A percentile compares a stretch with the other conserved stretches of the same genome.
Conservation (phyloP, 2,113 vertebrate genomes). For the Chionomys nivalis region DNA sequence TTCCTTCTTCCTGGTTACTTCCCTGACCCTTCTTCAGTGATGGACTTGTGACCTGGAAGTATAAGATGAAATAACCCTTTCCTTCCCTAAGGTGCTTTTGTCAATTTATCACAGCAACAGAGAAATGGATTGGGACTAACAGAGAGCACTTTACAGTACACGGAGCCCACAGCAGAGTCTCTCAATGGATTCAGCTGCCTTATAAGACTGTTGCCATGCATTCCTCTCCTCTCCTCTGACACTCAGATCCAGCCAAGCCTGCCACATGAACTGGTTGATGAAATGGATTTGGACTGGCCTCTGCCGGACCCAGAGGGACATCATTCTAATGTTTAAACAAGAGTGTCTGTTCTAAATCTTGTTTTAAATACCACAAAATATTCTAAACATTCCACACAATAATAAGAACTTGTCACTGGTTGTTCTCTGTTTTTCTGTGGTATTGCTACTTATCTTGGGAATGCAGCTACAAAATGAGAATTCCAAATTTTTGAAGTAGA, state of each 20-base stretch:
- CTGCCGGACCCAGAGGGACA: neutral
- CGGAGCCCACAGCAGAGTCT: neutral
- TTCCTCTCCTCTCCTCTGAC: neutral
- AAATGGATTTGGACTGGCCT: neutral
- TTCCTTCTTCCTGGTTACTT: neutral
- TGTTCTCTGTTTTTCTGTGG: neutral
- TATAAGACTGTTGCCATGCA: no score
- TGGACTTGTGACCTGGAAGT: neutral
- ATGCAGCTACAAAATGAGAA: neutral
- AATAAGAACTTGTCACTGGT: constrained; percentile 6
- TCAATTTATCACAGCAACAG: neutral
- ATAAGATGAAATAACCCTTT: neutral
- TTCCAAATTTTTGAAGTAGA: neutral
- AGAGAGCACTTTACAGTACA: neutral
- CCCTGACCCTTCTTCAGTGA: neutral
- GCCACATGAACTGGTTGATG: neutral
- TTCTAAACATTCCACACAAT: neutral
- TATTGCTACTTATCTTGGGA: constrained; percentile 5
- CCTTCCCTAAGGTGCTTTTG: neutral
- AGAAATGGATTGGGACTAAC: neutral
- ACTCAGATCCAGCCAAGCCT: neutral
- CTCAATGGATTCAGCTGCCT: neutral
- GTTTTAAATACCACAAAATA: neutral
- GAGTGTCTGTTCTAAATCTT: neutral
- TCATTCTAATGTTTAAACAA: neutral